Base-by-base conservation (phyloP, 2,888 invertebrate genomes). In the Cataglyphis livida region DNA sequence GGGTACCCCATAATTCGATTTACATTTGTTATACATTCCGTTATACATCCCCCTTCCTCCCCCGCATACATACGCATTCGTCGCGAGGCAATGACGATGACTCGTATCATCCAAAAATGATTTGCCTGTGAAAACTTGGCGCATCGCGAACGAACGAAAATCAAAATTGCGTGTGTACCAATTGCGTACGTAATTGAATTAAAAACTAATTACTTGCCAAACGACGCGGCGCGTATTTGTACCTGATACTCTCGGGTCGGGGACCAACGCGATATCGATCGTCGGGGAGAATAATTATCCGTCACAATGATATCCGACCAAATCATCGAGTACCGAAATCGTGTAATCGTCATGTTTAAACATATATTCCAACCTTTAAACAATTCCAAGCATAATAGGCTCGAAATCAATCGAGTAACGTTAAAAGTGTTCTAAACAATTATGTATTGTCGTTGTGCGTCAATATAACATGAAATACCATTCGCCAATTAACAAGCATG, bases 161-260 rank as follows among this genome's bases (percentile, higher is more conserved):
- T 79, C 78, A 79, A 79, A 79, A 79, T 79, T 79, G 78, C 28
- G 28, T 79, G 59, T 79, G 35, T 79, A 79, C 68, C 78, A 79
- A 79, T 79, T 70, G 78, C 78, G 59, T 12, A 9, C 7, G 35
- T 70, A 79, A 79, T 70, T 79, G 70, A 79, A 79, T 79, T 79
- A 79, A 79, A 79, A 79, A 79, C 78, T 79, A 79, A 79, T 79
- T 79, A 79, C 70, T 79, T 79, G 78, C 78, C 59, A 70, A 79
- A 79, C 59, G 78, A 66, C 59, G 78, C 68, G 32, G 41, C 41
- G 64, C 41, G 41, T 57, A 41, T 79, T 76, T 79, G 78, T 59
- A 70, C 35, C 70, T 70, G 78, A 68, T 79, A 70, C 78, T 59
- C 78, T 51, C n/a, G 28, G 28, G 7, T 51, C 25, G 35, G 25